Evolutionary conservation across 2,888 invertebrate species (phyloP), one percentile per base, ranked within the genome.

Genomic region (Lasioglossum villosulum): DNA sequence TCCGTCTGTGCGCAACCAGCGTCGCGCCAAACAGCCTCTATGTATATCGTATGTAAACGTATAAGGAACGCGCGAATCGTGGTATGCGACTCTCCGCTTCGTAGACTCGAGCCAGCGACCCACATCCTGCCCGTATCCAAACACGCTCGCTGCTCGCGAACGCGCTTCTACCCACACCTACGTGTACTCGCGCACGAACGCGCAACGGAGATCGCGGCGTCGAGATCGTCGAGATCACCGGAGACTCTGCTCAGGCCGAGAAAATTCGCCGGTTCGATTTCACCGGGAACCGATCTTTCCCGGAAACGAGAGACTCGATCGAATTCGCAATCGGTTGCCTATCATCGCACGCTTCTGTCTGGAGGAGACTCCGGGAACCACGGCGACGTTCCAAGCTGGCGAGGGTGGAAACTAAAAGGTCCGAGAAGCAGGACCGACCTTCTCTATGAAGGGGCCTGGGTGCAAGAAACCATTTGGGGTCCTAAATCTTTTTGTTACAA

Each of bases 51-150:
- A 86, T 86, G 90, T 87, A 91, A 91, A 90, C 90, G 88, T 87
- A 84, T 81, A 88, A 91, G 86, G 90, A 89, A 86, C 89, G 88
- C 86, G 83, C 39, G 88, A 84, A 89, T 72, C 83, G 82, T 82
- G 90, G 90, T 91, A 90, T 92, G 91, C 90, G 89, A 89, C 86
- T 90, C 89, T 88, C 86, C 87, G 90, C 86, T 89, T 90, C 88
- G 89, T 90, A 91, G 90, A 91, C 90, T 89, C 88, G 87, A 90
- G 88, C 90, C 82, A 91, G 92, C 92, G 93, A 93, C 93, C 93
- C 93, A 93, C 93, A 93, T 93, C 92, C 91, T 88, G 91, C 84
- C 84, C 88, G 89, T 89, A 87, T 92, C 91, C 92, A 91, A 90
- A 91, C 90, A 92, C 88, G 77, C 83, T 39, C 88, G 77, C 83